phyloP scores from a whole-genome alignment of 37 sponge, comb jelly and placozoan genomes.

The Geodia barretti region DNA sequence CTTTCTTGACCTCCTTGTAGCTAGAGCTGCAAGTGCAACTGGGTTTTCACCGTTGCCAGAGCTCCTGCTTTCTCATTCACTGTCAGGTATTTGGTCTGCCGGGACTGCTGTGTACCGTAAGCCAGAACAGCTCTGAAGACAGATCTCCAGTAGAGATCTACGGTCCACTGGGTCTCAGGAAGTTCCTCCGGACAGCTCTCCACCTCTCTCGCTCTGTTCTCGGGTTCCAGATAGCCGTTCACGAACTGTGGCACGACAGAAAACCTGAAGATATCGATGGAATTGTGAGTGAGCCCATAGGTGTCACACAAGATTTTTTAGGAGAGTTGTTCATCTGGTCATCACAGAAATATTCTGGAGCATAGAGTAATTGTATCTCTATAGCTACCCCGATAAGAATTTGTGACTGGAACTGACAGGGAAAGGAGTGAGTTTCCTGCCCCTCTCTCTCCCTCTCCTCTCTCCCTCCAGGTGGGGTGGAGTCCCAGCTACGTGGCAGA shows the following conservation, averaged over 20 bases:
- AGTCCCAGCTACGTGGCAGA: constrained; percentile 32
- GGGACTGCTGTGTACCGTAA: constrained; percentile 87
- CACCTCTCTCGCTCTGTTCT: constrained; percentile 77
- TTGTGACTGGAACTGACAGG: no score
- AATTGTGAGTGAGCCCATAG: constrained; percentile 46
- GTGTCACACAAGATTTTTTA: no score
- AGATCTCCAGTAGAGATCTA: constrained; percentile 72
- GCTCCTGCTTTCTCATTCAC: no score
- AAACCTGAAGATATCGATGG: constrained; percentile 55
- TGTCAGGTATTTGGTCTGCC: constrained; percentile 86
- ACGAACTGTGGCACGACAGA: constrained; percentile 72
- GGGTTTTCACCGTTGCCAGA: no score
- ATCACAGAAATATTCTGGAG: no score
- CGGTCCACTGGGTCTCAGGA: constrained; percentile 85
- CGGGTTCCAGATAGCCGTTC: constrained; percentile 66
- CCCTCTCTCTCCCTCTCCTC: neutral
- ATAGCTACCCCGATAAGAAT: no score
- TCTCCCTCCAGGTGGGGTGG: constrained; percentile 19
- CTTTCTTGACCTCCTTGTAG: no score
- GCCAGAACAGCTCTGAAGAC: constrained; percentile 37
- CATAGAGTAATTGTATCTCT: no score
- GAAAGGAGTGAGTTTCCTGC: no score
- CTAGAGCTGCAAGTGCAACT: no score
- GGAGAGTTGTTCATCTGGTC: no score
- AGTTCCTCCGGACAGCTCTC: constrained; percentile 69